Percentiles rank a stretch among this genome's conserved stretches.
Conservation (phyloP, 2,888 invertebrate species). For the Trachelus stipa region DNA sequence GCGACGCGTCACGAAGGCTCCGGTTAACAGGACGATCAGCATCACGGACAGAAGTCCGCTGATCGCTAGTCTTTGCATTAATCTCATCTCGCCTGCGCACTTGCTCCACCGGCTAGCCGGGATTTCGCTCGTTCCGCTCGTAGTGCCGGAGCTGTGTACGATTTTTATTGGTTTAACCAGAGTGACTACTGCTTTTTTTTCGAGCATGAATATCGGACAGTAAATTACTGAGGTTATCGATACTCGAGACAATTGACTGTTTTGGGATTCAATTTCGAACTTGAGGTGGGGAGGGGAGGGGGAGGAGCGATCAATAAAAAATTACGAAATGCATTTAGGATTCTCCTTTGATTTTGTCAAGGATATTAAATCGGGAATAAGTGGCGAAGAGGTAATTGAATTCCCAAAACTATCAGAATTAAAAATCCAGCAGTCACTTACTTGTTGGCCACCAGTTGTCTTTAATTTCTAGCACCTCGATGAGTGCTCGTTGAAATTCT, state of each 20-base stretch:
- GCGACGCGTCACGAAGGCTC: conserved; percentile 57
- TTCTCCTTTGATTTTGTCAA: background rate
- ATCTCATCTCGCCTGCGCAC: conserved; percentile 55
- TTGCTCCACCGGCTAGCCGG: conserved; percentile 47
- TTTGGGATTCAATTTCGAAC: background rate
- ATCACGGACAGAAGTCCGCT: conserved; percentile 62
- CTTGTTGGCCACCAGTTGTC: conserved; percentile 60
- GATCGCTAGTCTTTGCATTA: conserved; percentile 61
- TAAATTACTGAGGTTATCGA: background rate
- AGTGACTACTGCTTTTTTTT: background rate
- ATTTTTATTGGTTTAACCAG: background rate
- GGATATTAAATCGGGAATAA: background rate
- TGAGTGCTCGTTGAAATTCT: conserved; percentile 27
- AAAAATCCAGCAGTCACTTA: conserved; percentile 28
- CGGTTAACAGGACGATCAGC: conserved; percentile 59
- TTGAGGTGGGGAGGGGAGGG: background rate
- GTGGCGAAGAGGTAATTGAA: background rate
- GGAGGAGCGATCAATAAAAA: background rate
- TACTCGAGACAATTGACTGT: background rate
- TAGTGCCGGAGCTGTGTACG: conserved; percentile 41
- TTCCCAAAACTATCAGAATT: background rate
- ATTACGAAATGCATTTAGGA: background rate
- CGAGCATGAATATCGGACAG: background rate
- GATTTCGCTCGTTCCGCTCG: conserved; percentile 47
- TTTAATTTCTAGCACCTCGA: conserved; percentile 38